Conservation (phyloP, 2,888 invertebrate species). For the Scaptomyza caliginosa region DNA sequence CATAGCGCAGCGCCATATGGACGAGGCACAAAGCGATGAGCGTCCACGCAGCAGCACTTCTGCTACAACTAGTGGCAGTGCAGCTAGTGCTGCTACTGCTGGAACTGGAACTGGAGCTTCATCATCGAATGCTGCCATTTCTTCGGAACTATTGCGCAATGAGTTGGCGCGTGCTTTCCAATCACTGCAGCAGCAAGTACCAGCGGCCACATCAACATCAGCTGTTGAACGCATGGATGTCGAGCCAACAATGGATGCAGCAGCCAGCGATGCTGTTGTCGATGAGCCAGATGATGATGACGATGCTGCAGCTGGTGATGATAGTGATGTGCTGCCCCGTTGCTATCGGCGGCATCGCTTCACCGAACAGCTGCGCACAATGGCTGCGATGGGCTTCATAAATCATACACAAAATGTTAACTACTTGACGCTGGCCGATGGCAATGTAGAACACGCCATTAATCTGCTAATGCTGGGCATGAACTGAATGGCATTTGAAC, state of each 20-base stretch:
- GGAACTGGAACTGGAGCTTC: not conserved
- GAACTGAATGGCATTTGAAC: conserved; percentile 57
- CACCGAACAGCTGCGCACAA: conserved; percentile 88
- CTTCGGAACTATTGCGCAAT: conserved; percentile 91
- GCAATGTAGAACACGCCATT: conserved; percentile 95
- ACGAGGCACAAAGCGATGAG: conserved; percentile 59
- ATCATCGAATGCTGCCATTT: conserved; percentile 84
- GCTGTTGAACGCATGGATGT: conserved; percentile 59
- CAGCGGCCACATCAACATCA: not conserved
- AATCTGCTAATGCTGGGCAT: conserved; percentile 90
- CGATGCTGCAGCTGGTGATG: conserved; percentile 55
- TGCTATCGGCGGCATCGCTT: conserved; percentile 82
- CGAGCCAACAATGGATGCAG: conserved; percentile 10
- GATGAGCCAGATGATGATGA: conserved; percentile 52
- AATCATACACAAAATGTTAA: conserved; percentile 93
- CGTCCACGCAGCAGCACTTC: conserved; percentile 40
- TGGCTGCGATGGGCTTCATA: conserved; percentile 95
- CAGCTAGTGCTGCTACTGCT: not conserved
- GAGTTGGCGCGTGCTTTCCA: conserved; percentile 84
- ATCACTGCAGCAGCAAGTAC: conserved; percentile 40
- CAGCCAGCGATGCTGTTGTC: conserved; percentile 36
- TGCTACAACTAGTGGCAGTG: not conserved
- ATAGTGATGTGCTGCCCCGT: conserved; percentile 75
- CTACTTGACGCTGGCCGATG: conserved; percentile 90
- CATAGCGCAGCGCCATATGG: conserved; percentile 83